Conservation (phyloP, 2,797 vertebrate species). For the Oreochromis grahami region DNA sequence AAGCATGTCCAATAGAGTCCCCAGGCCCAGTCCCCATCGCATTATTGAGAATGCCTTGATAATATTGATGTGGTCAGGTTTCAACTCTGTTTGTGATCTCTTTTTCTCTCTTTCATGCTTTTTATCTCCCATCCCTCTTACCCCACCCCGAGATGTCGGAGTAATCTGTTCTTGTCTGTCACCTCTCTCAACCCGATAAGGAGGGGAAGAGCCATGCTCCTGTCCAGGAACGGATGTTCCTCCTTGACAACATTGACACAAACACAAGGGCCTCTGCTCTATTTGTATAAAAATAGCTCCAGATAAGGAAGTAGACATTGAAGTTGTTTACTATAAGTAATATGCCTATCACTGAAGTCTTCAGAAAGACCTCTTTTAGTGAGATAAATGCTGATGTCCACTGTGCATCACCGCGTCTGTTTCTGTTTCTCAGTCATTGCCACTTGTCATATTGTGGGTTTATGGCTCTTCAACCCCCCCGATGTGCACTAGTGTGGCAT, state of each 20-base stretch:
- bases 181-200: conserved; percentile 54
- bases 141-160: conserved; percentile 11
- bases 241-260: conserved; percentile 50
- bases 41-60: not conserved
- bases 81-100: conserved; percentile 9
- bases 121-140: conserved; percentile 7
- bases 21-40: not conserved
- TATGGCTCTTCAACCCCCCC: not conserved
- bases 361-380: not conserved
- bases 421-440: not conserved
- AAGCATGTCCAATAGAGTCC: not conserved
- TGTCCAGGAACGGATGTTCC: conserved; percentile 48
- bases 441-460: not conserved
- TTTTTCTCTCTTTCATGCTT: not conserved
- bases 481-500: not conserved
- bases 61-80: not conserved
- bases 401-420: not conserved
- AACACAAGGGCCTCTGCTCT: conserved; percentile 26
- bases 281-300: conserved; percentile 40
- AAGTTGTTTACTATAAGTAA: conserved; percentile 27
- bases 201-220: conserved; percentile 37
- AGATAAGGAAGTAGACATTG: conserved; percentile 36
- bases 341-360: conserved; percentile 5
- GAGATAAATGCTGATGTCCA: conserved; percentile 19
- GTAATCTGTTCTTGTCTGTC: conserved; percentile 61